Evolutionary conservation across 2,797 vertebrate genomes (phyloP), one percentile per base, ranked within the genome.

Genomic region (Urosaurus nigricauda): DNA sequence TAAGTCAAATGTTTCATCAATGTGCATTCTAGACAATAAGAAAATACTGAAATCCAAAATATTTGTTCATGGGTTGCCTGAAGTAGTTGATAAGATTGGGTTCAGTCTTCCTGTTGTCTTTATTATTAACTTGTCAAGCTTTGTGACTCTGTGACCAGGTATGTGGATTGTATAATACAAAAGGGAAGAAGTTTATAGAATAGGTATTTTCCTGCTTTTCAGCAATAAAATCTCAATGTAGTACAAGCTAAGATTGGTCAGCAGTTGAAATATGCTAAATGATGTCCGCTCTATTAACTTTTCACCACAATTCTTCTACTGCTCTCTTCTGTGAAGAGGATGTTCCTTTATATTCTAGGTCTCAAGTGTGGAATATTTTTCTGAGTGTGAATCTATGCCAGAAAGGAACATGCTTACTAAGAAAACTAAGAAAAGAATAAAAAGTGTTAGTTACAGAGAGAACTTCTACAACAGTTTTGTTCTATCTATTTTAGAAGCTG

Each of bases 331-430:
- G 21, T n/a, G 74, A 79, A 88, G 63, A 78, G 74, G 26, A 68
- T 78, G 81, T 65, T 79, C 26, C 60, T 79, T 88, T 43, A 84
- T 70, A 47, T 79, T 70, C 17, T 40, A 84, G 81, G 51, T 56
- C 74, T 79, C 74, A 79, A 81, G 77, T 87, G 65, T 80, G 40
- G 37, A 85, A 81, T 74, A 74, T 85, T 71, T 85, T 51, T 29
- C n/a, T 65, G 40, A 73, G 24, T 65, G 68, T 74, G 40, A 58
- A 85, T 85, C 26, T 53, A 6, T 19, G 26, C n/a, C 78, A 85
- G 83, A 65, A 89, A 85, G 53, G 11, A 89, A 60, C 29, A 79
- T 85, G 68, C 81, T 63, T 81, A 51, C 56, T 74, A 80, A 85
- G 56, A 88, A 88, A n/a, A 80, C 68, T 51, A 74, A 14, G 51